Conservation (phyloP, 1,140 invertebrate genomes). For the Meloidogyne chitwoodi region DNA sequence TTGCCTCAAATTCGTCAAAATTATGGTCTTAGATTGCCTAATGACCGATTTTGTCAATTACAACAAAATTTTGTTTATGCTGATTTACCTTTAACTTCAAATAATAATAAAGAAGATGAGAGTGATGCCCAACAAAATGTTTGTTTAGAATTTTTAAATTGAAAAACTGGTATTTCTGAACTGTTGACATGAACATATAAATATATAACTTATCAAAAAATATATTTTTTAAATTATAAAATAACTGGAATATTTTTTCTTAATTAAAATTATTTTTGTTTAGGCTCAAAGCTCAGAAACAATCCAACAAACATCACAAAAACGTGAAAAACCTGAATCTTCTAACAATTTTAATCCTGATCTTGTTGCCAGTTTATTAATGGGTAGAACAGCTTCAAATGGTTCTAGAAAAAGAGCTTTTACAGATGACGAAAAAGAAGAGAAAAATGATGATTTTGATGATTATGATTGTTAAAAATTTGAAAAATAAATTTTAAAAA, state of each 20-base stretch:
- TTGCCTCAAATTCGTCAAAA: constrained; percentile 41
- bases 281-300: background rate
- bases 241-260: no score
- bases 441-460: background rate
- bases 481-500: background rate
- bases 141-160: background rate
- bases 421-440: background rate
- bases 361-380: background rate
- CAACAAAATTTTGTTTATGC: constrained; percentile 31
- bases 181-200: background rate
- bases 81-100: background rate
- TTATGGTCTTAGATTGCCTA: constrained; percentile 35
- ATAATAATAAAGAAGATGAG: background rate
- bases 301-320: background rate
- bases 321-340: background rate
- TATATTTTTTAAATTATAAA: no score
- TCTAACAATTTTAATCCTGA: constrained; percentile 11
- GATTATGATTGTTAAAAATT: constrained; percentile 14
- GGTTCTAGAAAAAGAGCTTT: background rate
- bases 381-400: background rate
- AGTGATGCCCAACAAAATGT: background rate
- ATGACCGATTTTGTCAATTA: constrained; percentile 42
- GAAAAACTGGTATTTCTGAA: no score
- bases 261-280: no score
- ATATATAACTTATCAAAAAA: background rate